Conservation (phyloP, 2,797 vertebrate genomes). For the Gymnopithys bicolor region DNA sequence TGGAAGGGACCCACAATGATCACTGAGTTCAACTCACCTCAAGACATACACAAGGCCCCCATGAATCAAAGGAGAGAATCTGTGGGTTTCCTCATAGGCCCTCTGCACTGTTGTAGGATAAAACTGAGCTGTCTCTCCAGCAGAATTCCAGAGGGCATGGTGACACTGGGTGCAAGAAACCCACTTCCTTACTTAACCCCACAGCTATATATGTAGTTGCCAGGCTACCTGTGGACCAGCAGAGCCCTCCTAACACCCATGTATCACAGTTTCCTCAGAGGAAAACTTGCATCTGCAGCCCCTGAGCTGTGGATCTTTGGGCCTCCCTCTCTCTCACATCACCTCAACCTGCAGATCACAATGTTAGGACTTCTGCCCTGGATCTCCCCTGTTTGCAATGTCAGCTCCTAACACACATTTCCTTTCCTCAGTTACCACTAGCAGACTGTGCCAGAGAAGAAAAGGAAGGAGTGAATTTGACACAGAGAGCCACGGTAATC, state of each 20-base stretch:
- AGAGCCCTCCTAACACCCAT: neutral
- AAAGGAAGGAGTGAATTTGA: neutral
- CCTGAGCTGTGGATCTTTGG: neutral
- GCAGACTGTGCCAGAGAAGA: neutral
- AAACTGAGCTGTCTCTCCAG: neutral
- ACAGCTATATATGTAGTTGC: rapidly evolving
- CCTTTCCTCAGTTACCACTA: neutral
- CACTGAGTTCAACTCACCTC: neutral
- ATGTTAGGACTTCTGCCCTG: neutral
- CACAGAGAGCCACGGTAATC: neutral
- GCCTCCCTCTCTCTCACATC: neutral
- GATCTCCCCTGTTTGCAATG: neutral
- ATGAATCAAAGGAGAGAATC: neutral
- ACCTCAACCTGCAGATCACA: neutral
- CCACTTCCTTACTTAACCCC: neutral
- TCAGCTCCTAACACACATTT: neutral
- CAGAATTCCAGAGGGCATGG: neutral
- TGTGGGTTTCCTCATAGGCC: neutral
- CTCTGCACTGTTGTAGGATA: neutral
- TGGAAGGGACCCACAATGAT: neutral
- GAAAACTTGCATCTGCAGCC: neutral
- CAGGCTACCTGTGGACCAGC: neutral
- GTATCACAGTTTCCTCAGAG: neutral
- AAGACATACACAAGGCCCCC: neutral
- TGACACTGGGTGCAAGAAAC: neutral